These are phyloP conservation scores for Ectemnius cavifrons DNA, from an alignment of 2,888 invertebrate genomes.

Conservation along the genomic window DNA sequence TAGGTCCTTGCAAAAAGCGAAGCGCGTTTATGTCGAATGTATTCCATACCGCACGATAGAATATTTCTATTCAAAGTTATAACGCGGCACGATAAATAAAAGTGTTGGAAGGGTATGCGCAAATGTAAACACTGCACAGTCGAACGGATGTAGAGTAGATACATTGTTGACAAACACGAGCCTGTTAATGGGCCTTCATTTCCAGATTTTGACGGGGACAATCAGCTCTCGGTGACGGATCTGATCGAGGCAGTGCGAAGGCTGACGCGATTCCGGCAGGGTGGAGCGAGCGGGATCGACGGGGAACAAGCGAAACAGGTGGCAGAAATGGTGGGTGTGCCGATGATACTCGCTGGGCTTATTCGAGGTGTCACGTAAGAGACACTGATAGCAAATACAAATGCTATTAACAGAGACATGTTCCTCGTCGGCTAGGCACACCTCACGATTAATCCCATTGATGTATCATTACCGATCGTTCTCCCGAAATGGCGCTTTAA, in stretches of 20 bases:
- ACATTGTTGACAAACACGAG: slow-evolving; percentile 14
- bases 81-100: too few relatives aligned
- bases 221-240: slow-evolving; percentile 81
- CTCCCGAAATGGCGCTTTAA: too few relatives aligned
- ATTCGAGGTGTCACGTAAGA: background rate
- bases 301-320: slow-evolving; percentile 79
- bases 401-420: background rate
- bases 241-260: slow-evolving; percentile 80
- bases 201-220: slow-evolving; percentile 83
- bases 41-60: too few relatives aligned
- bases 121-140: too few relatives aligned
- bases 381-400: background rate
- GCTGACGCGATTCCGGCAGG: slow-evolving; percentile 76
- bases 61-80: too few relatives aligned
- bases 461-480: too few relatives aligned
- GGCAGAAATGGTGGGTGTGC: slow-evolving; percentile 79
- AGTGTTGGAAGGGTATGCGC: too few relatives aligned
- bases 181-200: slow-evolving; percentile 39
- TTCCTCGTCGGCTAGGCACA: background rate
- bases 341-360: slow-evolving; percentile 23
- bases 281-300: slow-evolving; percentile 75
- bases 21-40: too few relatives aligned
- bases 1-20: too few relatives aligned
- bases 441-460: too few relatives aligned
- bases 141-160: too few relatives aligned